These are phyloP conservation scores for Drosophila busckii DNA, from an alignment of 1,140 invertebrate species.

Conservation along the genomic window DNA sequence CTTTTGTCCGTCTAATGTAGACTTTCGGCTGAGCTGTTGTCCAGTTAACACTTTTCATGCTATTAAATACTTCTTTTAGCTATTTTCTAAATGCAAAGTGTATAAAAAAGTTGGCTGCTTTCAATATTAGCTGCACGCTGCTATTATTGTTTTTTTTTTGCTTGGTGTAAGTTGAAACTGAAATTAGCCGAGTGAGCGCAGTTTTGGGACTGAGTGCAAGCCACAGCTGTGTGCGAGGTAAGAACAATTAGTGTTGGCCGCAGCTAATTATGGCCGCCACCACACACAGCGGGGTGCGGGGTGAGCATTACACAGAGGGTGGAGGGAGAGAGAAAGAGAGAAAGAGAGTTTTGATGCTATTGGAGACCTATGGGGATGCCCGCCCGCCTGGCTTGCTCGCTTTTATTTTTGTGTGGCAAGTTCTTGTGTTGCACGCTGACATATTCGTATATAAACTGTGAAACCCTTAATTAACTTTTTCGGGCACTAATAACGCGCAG, in stretches of 20 bases:
- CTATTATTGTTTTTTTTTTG: no score
- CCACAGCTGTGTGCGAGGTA: slow-evolving; percentile 16
- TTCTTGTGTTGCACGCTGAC: slow-evolving; percentile 36
- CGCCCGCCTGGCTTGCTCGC: background rate
- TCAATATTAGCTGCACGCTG: no score
- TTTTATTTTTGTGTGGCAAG: no score
- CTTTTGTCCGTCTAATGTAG: no score
- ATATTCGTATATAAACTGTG: slow-evolving; percentile 56
- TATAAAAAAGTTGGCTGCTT: no score
- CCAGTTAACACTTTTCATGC: no score
- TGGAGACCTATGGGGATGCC: background rate
- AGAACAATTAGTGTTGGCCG: slow-evolving; percentile 55
- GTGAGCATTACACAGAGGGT: background rate
- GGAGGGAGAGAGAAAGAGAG: background rate
- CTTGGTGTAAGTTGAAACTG: no score
- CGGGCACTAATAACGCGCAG: slow-evolving; percentile 33
- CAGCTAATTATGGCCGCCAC: slow-evolving; percentile 64
- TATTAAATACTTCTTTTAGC: no score
- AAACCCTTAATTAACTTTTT: slow-evolving; percentile 74
- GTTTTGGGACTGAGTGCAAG: slow-evolving; percentile 2
- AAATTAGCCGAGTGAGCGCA: no score
- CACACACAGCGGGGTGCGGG: no score
- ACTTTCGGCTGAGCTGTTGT: no score
- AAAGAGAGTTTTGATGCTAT: background rate
- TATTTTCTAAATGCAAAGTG: no score